These are phyloP conservation scores for Carterocephalus palaemon DNA, from an alignment of 2,888 invertebrate species.

Conservation along the genomic window DNA sequence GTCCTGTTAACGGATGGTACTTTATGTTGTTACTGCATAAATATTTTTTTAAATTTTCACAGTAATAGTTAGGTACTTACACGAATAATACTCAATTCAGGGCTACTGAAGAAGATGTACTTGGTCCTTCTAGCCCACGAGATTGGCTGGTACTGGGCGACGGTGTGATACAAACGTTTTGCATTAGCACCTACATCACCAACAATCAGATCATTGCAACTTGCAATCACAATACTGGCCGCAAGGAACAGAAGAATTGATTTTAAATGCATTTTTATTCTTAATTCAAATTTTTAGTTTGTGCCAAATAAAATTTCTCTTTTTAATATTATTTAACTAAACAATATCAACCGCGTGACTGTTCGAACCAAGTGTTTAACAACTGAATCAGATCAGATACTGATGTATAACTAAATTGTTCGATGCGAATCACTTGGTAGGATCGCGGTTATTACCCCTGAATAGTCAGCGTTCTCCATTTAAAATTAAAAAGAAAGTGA, in stretches of 20 bases:
- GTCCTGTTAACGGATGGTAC: no score
- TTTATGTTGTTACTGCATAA: no score
- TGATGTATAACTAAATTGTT: background rate
- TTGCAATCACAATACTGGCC: conserved; percentile 5
- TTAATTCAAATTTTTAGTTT: conserved; percentile 3
- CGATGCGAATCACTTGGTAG: conserved; percentile 8
- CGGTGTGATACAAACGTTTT: conserved; percentile 40
- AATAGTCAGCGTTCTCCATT: background rate
- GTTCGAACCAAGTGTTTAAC: conserved; percentile 4
- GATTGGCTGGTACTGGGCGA: conserved; percentile 38
- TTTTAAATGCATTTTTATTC: conserved; percentile 12
- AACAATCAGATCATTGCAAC: conserved; percentile 24
- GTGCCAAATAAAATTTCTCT: background rate
- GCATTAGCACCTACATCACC: conserved; percentile 41
- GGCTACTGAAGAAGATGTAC: conserved; percentile 45
- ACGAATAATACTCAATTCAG: conserved; percentile 25
- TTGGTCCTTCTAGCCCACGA: conserved; percentile 47
- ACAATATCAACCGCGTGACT: no score
- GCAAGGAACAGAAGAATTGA: background rate
- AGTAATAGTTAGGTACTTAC: no score
- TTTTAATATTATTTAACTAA: no score
- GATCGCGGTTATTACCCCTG: conserved; percentile 14
- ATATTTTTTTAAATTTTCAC: no score
- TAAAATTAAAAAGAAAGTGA: conserved; percentile 12
- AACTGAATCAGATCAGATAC: background rate